Evolutionary conservation across 2,888 invertebrate genomes (phyloP).

Genomic region (Hydrotaea cyrtoneurina): DNA sequence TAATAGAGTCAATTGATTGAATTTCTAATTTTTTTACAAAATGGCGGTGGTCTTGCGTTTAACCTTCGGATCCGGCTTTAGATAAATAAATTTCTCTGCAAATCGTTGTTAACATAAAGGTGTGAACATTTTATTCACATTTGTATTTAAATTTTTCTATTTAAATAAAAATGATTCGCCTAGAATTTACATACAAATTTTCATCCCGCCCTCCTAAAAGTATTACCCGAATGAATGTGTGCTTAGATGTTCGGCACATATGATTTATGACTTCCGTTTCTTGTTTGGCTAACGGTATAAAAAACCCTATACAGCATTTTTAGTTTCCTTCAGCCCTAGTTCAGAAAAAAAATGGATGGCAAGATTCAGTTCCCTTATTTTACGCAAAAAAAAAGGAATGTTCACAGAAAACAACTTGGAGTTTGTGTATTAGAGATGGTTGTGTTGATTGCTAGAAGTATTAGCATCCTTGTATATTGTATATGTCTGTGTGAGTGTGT

Average conservation of each 20-base stretch:
- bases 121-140: no score
- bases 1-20: no score
- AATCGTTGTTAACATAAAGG: no score
- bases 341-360: conserved; percentile 3
- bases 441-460: conserved; percentile 64
- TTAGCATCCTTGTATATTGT: conserved; percentile 68
- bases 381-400: conserved; percentile 10
- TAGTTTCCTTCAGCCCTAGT: conserved; percentile 3
- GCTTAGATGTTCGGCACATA: conserved; percentile 67
- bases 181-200: no score
- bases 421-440: conserved; percentile 43
- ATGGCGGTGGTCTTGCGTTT: no score
- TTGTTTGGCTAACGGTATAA: conserved; percentile 53
- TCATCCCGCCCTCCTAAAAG: neutral
- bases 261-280: conserved; percentile 77
- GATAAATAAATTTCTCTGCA: no score
- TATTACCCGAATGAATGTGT: neutral
- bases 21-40: no score
- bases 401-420: neutral
- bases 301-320: conserved; percentile 11
- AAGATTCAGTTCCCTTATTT: conserved; percentile 11
- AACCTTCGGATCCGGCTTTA: no score
- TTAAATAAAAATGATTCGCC: no score
- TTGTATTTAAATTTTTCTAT: no score
- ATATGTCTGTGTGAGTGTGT: conserved; percentile 42